Evolutionary conservation across 2,888 invertebrate species (phyloP), one percentile per base, ranked within the genome.

Genomic region (Ophion ventricosus): DNA sequence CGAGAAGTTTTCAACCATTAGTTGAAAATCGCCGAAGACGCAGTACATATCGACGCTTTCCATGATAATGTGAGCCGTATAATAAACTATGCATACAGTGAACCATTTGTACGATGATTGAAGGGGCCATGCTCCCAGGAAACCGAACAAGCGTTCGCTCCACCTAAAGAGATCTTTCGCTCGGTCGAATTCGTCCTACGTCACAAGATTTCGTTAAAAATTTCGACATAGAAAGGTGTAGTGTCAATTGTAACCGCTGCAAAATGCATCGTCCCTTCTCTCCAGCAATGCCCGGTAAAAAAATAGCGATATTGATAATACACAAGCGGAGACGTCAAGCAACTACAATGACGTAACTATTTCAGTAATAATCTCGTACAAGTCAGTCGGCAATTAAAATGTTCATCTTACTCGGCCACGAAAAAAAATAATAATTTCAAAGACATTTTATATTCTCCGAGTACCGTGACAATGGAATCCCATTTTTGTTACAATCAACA

Each of bases 91-190:
- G 57, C 80, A 80, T 4, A 61, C 57, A 23, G 26, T 20, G 29
- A 70, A 70, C 5, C 23, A n/a, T 20, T n/a, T 0, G 35, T 70
- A 70, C 29, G 70, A 20, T 8, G 20, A 40, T 54, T 49, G 11
- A 8, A 82, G 56, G 2, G 82, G 82, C 82, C 82, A 82, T 7
- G 66, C 57, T 10, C 82, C 82, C 23, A 82, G 57, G 0, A 82
- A 25, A 26, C 26, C 1, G 26, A 78, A 77, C 10, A 77, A 72
- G n/a, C 49, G n/a, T 14, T 73, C 59, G 23, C 73, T 73, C 82
- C 77, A 82, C 10, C 20, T 43, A 49, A 40, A 76, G 40, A 57
- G 25, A 40, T 57, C 40, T 67, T 67, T 76, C 2, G 76, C 76
- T 10, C 61, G 59, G 20, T 67, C 61, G 26, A 67, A 76, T 40